Percentiles rank a stretch among this genome's conserved stretches.
Evolutionary conservation across 2,797 vertebrate genomes (phyloP).

Genomic region (Lutjanus argentimaculatus): DNA sequence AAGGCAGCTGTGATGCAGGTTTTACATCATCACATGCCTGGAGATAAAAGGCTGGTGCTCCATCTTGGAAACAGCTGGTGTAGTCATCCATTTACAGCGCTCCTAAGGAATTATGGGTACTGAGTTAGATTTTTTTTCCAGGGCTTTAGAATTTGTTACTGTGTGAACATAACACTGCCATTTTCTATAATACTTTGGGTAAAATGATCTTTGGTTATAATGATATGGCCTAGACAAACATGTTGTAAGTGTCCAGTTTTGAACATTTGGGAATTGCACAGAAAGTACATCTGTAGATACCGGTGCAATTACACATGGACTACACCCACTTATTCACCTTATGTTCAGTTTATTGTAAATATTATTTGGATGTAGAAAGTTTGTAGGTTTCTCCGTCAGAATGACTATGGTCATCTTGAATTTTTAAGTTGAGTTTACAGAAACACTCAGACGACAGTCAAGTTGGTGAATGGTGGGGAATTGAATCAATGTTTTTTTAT

Average conservation of each 20-base stretch:
- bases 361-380: background rate
- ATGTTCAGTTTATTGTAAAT: background rate
- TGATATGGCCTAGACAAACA: background rate
- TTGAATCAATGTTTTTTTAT: background rate
- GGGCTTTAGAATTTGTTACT: background rate
- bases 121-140: background rate
- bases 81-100: background rate
- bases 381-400: background rate
- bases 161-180: constrained; percentile 21
- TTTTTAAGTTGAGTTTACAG: background rate
- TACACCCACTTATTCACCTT: background rate
- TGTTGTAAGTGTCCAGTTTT: background rate
- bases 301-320: background rate
- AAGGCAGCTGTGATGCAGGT: background rate
- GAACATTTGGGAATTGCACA: background rate
- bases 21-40: background rate
- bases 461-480: background rate
- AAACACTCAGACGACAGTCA: background rate
- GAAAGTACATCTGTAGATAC: background rate
- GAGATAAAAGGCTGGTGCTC: background rate
- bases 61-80: background rate
- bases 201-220: background rate
- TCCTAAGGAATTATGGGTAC: background rate
- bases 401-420: background rate
- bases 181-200: background rate